Conservation (phyloP, 2,888 invertebrate genomes). For the Agrotis exclamationis region DNA sequence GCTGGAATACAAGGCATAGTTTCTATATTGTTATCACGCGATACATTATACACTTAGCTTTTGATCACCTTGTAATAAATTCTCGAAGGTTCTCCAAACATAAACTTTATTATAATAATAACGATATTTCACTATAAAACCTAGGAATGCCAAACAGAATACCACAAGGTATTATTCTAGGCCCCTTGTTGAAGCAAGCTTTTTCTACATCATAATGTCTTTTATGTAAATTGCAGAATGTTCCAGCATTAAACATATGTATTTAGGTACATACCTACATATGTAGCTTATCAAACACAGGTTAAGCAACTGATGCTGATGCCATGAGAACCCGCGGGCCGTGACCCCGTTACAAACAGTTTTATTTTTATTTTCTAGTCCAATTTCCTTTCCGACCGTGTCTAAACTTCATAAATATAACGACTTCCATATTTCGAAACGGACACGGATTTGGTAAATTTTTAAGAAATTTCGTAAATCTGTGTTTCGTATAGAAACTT, state of each 20-base stretch:
- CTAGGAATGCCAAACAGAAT: slow-evolving; percentile 54
- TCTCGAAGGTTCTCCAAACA: neutral
- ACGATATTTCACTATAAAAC: neutral
- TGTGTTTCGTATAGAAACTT: slow-evolving; percentile 42
- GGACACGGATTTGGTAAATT: slow-evolving; percentile 78
- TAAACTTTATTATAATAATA: neutral
- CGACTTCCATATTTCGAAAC: slow-evolving; percentile 82
- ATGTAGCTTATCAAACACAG: slow-evolving; percentile 61
- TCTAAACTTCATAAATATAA: slow-evolving; percentile 82
- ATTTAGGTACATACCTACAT: slow-evolving; percentile 57
- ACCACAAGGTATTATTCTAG: slow-evolving; percentile 43
- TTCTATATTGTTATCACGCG: neutral
- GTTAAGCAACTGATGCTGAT: slow-evolving; percentile 75
- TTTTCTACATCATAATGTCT: neutral
- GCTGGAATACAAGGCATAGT: neutral
- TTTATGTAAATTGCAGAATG: slow-evolving; percentile 21
- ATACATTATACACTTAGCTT: neutral
- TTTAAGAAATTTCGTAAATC: slow-evolving; percentile 71
- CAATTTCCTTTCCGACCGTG: slow-evolving; percentile 85
- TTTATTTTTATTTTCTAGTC: slow-evolving; percentile 84
- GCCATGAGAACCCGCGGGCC: slow-evolving; percentile 78
- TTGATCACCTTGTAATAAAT: neutral
- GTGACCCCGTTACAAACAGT: slow-evolving; percentile 80
- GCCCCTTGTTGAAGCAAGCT: neutral
- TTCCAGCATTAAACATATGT: slow-evolving; percentile 35